A percentile compares a stretch with the other conserved stretches of the same genome.
These are phyloP conservation scores for Athene noctua DNA, from an alignment of 2,113 vertebrate genomes.

Conservation along the genomic window DNA sequence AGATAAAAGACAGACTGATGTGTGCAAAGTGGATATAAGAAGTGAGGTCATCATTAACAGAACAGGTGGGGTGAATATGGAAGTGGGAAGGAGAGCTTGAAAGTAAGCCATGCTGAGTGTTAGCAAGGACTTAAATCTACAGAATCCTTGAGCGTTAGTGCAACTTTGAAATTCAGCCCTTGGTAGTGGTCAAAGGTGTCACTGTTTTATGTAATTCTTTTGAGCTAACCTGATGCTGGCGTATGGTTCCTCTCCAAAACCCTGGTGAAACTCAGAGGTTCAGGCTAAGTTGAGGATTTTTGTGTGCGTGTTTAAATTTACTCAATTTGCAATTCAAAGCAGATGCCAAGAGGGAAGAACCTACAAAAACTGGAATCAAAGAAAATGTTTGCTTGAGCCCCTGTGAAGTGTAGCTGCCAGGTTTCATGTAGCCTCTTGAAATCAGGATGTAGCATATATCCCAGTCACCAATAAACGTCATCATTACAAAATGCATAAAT, in stretches of 20 bases:
- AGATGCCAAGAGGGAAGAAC: neutral
- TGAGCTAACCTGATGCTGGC: neutral
- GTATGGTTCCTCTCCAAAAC: neutral
- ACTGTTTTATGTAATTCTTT: neutral
- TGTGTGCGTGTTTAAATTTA: neutral
- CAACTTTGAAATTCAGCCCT: neutral
- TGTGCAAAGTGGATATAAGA: neutral
- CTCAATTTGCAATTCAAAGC: constrained; percentile 31
- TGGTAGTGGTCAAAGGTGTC: constrained; percentile 1
- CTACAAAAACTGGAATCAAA: constrained; percentile 7
- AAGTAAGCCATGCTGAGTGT: neutral
- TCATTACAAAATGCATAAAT: constrained; percentile 15
- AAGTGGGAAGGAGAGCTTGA: neutral
- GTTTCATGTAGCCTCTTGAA: neutral
- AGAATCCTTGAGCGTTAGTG: neutral
- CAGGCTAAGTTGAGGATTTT: neutral
- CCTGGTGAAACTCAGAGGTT: neutral
- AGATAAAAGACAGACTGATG: constrained; percentile 7
- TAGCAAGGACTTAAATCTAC: neutral
- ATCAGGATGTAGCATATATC: neutral
- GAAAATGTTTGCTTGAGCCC: constrained; percentile 4
- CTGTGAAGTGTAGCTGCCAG: neutral
- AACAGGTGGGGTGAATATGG: neutral
- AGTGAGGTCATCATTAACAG: neutral
- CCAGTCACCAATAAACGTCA: neutral